Evolutionary conservation across 2,888 invertebrate species (phyloP).

Genomic region (Salticus scenicus): DNA sequence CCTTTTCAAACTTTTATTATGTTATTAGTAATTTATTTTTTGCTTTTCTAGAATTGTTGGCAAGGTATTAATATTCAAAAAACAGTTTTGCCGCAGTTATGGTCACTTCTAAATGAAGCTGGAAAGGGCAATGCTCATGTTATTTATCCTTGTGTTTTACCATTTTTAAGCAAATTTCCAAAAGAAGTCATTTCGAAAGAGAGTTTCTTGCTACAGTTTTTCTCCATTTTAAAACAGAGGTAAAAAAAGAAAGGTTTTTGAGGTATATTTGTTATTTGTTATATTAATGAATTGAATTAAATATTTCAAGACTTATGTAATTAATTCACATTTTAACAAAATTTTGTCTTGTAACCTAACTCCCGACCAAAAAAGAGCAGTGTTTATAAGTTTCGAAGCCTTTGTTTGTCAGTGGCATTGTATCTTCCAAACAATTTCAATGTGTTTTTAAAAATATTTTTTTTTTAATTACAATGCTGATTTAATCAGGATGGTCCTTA

Average conservation of each 20-base stretch:
- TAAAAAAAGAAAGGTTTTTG: not conserved
- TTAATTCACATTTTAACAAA: no score
- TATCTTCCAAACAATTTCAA: no score
- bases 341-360: no score
- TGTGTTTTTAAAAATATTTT: no score
- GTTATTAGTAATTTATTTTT: not conserved
- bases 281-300: not conserved
- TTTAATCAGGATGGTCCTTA: no score
- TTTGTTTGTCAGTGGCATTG: no score
- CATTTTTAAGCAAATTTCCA: constrained; percentile 84
- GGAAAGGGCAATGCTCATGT: constrained; percentile 86
- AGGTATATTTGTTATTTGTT: not conserved
- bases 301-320: no score
- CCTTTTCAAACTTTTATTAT: constrained; percentile 1
- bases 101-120: constrained; percentile 81
- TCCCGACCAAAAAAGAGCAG: no score
- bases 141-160: constrained; percentile 85
- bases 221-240: constrained; percentile 32
- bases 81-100: constrained; percentile 84
- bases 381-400: no score
- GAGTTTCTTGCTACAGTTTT: constrained; percentile 30
- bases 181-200: constrained; percentile 76
- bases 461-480: no score
- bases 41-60: constrained; percentile 80
- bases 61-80: constrained; percentile 84